Evolutionary conservation across 2,888 invertebrate genomes (phyloP), one percentile per base, ranked within the genome.

Genomic region (Leucophora obtusa): DNA sequence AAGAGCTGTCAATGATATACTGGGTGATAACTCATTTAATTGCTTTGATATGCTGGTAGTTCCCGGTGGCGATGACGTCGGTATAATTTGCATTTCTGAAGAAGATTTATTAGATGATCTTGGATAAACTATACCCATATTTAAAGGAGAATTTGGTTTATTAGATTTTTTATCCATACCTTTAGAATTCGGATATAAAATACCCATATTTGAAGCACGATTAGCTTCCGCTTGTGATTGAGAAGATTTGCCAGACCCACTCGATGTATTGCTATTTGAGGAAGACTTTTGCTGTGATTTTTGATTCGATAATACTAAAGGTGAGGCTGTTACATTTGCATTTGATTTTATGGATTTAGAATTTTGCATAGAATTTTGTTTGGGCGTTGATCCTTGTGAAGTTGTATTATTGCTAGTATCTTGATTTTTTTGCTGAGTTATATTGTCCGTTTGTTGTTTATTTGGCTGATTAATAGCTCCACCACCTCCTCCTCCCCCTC

Each of bases 81-180:
- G 88, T 80, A 88, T 87, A 63, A 87, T 88, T 85, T 88, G 88
- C 88, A 88, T 88, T 80, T 86, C 86, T 11, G 85, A 82, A 9
- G 70, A 28, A 15, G 72, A 54, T 62, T 77, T 75, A 73, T 15
- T 51, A 10, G 82, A 76, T 3, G 56, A 63, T 66, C 83, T 82
- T 8, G 84, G 84, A 82, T 85, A 85, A n/a, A 83, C 74, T 28
- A 83, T 84, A 53, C 85, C 84, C 83, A 84, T 85, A 72, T 85
- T 85, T 14, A 83, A 59, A 8, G 82, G 74, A 14, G 82, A 68
- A 24, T 38, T 77, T 47, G 17, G 21, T 51, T 50, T 60, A n/a
- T n/a, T 75, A 2, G 66, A 53, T 70, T 54, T 60, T 62, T 76
- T 75, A 17, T 80, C 77, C 6, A 14, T 6, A n/a, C 35, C 21